Evolutionary conservation across 2,113 vertebrate genomes (phyloP).

Genomic region (Oncorhynchus mykiss): DNA sequence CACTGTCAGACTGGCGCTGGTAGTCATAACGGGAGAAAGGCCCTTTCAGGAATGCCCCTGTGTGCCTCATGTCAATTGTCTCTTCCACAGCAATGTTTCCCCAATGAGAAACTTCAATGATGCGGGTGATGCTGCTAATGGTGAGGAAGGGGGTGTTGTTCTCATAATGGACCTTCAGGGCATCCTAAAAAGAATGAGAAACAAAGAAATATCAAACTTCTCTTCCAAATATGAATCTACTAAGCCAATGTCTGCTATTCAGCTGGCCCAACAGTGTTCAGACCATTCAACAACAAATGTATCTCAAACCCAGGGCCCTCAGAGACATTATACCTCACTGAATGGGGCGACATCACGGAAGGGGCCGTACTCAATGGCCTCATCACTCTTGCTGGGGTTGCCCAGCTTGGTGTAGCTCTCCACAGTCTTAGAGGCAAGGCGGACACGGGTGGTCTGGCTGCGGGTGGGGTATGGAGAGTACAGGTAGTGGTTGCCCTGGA

Average conservation of each 20-base stretch:
- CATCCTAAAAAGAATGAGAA: slow-evolving; percentile 73
- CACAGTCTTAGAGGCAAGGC: slow-evolving; percentile 89
- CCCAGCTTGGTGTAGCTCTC: slow-evolving; percentile 95
- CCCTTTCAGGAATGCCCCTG: slow-evolving; percentile 91
- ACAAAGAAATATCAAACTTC: background rate
- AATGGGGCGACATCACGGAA: slow-evolving; percentile 86
- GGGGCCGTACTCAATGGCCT: slow-evolving; percentile 91
- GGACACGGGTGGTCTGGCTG: slow-evolving; percentile 87
- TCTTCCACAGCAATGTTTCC: slow-evolving; percentile 98
- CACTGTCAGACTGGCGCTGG: slow-evolving; percentile 96
- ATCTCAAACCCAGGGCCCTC: background rate
- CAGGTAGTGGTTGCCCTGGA: slow-evolving; percentile 96
- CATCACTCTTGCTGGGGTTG: slow-evolving; percentile 87
- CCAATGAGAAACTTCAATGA: slow-evolving; percentile 98
- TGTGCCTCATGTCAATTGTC: slow-evolving; percentile 92
- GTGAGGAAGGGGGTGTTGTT: slow-evolving; percentile 96
- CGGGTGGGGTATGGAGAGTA: slow-evolving; percentile 89
- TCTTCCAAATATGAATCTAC: background rate
- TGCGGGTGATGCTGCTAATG: slow-evolving; percentile 89
- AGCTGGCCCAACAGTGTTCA: background rate
- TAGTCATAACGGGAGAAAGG: slow-evolving; percentile 98
- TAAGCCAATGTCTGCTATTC: no score
- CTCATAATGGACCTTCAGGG: slow-evolving; percentile 94
- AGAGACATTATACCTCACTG: slow-evolving; percentile 80
- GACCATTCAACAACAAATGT: background rate